Evolutionary conservation across 2,797 vertebrate species (phyloP).

Genomic region (Otolemur crassicaudatus): DNA sequence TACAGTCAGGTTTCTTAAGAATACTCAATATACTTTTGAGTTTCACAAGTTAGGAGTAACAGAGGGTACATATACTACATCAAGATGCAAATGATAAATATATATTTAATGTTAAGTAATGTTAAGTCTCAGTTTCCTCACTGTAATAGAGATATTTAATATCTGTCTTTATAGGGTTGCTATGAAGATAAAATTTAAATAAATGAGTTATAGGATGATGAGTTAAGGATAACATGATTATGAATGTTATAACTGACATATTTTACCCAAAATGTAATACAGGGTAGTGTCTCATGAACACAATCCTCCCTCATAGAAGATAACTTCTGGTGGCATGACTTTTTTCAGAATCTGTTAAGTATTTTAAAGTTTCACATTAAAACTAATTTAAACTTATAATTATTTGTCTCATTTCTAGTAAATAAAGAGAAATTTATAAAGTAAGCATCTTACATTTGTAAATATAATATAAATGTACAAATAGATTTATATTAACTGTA

Average conservation of each 20-base stretch:
- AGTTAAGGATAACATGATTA: background rate
- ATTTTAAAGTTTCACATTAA: background rate
- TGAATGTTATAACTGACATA: background rate
- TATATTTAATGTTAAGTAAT: background rate
- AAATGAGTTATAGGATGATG: constrained; percentile 1
- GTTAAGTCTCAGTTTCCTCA: constrained; percentile 4
- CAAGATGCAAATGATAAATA: constrained; percentile 9
- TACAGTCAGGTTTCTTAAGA: background rate
- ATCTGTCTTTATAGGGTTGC: background rate
- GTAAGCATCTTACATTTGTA: constrained; percentile 31
- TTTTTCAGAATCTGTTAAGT: background rate
- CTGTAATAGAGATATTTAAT: background rate
- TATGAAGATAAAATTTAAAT: constrained; percentile 38
- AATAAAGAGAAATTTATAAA: constrained; percentile 34
- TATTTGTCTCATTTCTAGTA: constrained; percentile 9
- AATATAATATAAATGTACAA: background rate
- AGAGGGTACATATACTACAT: background rate
- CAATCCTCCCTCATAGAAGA: background rate
- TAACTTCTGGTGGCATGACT: background rate
- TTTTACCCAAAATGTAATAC: background rate
- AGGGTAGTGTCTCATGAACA: constrained; percentile 7
- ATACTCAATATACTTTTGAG: background rate
- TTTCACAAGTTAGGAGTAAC: background rate
- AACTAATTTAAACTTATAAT: constrained; percentile 35
- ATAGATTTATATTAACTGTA: background rate